Conservation (phyloP, 2,797 vertebrate species). For the Danio albolineatus region DNA sequence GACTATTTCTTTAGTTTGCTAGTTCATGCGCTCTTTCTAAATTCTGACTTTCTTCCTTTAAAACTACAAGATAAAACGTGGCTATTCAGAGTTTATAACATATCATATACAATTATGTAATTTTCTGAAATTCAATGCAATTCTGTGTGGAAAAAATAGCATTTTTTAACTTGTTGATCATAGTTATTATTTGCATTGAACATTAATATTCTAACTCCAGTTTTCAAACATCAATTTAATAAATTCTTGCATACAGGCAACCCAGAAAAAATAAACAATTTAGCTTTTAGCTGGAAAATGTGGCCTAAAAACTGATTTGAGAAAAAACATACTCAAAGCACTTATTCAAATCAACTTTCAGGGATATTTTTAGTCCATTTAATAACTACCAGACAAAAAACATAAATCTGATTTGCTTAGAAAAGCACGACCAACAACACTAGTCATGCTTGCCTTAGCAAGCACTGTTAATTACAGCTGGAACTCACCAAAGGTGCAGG, state of each 20-base stretch:
- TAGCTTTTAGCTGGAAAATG: neutral
- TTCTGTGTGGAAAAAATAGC: too few species aligned
- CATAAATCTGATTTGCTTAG: slow-evolving; percentile 8
- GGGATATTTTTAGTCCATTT: neutral
- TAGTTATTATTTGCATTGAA: neutral
- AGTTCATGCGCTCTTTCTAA: too few species aligned
- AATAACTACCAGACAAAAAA: neutral
- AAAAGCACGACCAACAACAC: neutral
- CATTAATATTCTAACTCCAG: too few species aligned
- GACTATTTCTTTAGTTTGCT: too few species aligned
- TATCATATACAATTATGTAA: too few species aligned
- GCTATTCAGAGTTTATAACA: too few species aligned
- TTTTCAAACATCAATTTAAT: neutral
- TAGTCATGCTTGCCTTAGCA: neutral
- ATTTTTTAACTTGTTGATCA: too few species aligned
- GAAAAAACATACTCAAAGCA: neutral
- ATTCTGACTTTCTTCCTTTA: too few species aligned
- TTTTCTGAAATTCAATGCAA: too few species aligned
- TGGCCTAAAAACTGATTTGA: too few species aligned
- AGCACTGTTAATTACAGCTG: neutral
- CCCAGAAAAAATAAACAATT: neutral
- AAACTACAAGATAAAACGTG: too few species aligned
- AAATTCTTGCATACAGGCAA: neutral
- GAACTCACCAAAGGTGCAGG: slow-evolving; percentile 87
- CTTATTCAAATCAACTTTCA: neutral